Evolutionary conservation across 1,140 invertebrate species (phyloP).

Genomic region (Megalopta genalis): DNA sequence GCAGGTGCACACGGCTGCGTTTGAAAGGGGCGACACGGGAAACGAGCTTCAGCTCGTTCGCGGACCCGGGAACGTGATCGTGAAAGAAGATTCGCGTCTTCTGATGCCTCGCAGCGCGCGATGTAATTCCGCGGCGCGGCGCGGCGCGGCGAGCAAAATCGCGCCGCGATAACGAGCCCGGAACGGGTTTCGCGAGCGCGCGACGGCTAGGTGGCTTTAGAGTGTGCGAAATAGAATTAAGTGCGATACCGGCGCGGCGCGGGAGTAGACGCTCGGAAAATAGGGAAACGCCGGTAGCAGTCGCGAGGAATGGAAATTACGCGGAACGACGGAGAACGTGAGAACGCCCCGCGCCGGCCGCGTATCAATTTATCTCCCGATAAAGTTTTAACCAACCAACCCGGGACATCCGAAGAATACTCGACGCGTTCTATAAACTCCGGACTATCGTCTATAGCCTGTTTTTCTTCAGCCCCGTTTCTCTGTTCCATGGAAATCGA

Average conservation of each 20-base stretch:
- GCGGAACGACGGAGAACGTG: constrained; percentile 4
- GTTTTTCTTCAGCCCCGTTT: too few species aligned
- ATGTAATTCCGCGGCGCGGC: constrained; percentile 21
- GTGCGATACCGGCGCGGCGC: background rate
- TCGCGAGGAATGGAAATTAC: constrained; percentile 42
- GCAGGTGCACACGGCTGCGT: background rate
- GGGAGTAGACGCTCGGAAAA: constrained; percentile 17
- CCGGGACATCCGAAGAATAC: background rate
- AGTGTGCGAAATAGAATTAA: constrained; percentile 42
- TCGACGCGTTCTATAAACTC: too few species aligned
- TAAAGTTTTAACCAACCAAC: background rate
- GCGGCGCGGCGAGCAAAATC: constrained; percentile 11
- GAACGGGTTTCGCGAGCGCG: constrained; percentile 16
- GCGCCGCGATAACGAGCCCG: constrained; percentile 32
- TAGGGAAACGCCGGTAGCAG: constrained; percentile 27
- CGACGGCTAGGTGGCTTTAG: background rate
- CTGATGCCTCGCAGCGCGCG: constrained; percentile 1
- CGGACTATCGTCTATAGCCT: too few species aligned
- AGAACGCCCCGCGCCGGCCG: background rate
- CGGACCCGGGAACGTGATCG: constrained; percentile 15
- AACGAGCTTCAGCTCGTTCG: constrained; percentile 6
- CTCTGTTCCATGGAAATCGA: too few species aligned
- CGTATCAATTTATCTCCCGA: constrained; percentile 16
- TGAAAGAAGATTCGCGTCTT: constrained; percentile 36
- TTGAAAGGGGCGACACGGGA: constrained; percentile 3